Percentiles rank a stretch among this genome's conserved stretches.
Evolutionary conservation across 2,113 vertebrate genomes (phyloP).

Genomic region (Pseudopipra pipra): DNA sequence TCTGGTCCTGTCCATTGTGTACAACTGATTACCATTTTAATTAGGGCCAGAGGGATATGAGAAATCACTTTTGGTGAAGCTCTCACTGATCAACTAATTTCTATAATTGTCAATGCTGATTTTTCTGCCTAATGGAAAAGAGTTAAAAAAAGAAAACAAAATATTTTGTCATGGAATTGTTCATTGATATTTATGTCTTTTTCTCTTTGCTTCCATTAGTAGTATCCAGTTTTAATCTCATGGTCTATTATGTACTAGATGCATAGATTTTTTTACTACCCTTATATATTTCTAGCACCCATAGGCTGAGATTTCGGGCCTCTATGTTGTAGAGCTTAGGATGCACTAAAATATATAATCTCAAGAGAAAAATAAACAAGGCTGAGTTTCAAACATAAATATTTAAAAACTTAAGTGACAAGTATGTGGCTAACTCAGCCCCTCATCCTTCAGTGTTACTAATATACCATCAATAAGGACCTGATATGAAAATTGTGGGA

Average conservation of each 20-base stretch:
- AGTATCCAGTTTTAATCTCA: not conserved
- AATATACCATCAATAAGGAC: not conserved
- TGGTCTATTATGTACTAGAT: not conserved
- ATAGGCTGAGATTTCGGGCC: not conserved
- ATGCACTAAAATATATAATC: not conserved
- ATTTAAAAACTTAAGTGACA: not conserved
- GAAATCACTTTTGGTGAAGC: not conserved
- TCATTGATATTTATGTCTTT: not conserved
- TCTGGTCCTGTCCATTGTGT: accelerated
- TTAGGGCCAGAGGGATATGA: not conserved
- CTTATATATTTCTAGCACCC: not conserved
- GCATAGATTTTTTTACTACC: not conserved
- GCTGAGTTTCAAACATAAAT: not conserved
- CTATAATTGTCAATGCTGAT: not conserved
- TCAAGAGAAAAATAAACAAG: not conserved
- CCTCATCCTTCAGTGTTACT: not conserved
- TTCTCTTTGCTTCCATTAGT: not conserved
- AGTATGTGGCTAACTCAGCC: not conserved
- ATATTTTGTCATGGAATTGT: not conserved
- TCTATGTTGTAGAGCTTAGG: not conserved
- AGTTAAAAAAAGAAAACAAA: not conserved
- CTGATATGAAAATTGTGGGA: not conserved
- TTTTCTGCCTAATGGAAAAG: not conserved
- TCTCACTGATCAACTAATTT: not conserved
- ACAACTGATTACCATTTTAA: not conserved